A percentile compares a stretch with the other conserved stretches of the same genome.
phyloP scores from a whole-genome alignment of 2,888 invertebrate genomes.

The Corbicula japonica region DNA sequence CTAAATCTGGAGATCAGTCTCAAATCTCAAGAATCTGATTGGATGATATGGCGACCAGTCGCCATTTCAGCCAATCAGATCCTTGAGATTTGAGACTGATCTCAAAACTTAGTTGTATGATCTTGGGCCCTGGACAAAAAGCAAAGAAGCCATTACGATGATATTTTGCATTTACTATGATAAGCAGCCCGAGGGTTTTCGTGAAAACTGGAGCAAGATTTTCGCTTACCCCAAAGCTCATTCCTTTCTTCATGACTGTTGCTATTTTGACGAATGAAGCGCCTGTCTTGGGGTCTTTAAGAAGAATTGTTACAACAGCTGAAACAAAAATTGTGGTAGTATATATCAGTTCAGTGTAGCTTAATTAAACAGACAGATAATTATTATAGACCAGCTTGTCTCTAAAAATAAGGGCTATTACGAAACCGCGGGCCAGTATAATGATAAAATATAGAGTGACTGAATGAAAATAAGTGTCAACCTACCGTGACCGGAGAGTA shows the following conservation, averaged over 20 bases:
- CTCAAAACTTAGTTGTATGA: too few species aligned
- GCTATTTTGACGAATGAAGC: constrained; percentile 79
- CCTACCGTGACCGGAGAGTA: constrained; percentile 84
- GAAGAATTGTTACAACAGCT: constrained; percentile 82
- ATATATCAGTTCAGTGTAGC: background rate
- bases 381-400: background rate
- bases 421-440: background rate
- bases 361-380: background rate
- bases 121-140: too few species aligned
- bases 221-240: constrained; percentile 84
- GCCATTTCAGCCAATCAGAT: too few species aligned
- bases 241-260: constrained; percentile 83
- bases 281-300: constrained; percentile 80
- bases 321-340: constrained; percentile 31
- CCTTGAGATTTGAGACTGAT: too few species aligned
- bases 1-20: too few species aligned
- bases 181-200: too few species aligned
- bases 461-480: background rate
- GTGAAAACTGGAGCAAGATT: too few species aligned
- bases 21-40: too few species aligned
- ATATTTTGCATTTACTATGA: too few species aligned
- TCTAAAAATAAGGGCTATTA: background rate
- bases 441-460: background rate
- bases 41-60: too few species aligned
- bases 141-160: too few species aligned